phyloP scores from a whole-genome alignment of 2,888 invertebrate genomes.

The Oligia strigilis region DNA sequence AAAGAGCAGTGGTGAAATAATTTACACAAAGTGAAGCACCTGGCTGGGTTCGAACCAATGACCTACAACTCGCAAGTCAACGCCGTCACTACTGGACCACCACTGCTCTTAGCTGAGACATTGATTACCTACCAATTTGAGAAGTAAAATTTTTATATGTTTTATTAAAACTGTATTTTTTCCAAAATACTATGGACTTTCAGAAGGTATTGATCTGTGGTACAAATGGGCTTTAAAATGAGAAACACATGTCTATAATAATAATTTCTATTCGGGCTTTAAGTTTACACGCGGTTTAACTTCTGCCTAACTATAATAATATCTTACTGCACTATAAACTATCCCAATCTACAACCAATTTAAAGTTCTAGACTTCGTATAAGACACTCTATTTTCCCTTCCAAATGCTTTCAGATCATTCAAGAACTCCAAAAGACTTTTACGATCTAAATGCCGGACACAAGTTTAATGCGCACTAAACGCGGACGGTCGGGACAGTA shows the following conservation, averaged over 20 bases:
- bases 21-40: no score
- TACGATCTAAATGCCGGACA: constrained; percentile 31
- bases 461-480: constrained; percentile 51
- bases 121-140: neutral
- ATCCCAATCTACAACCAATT: neutral
- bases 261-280: neutral
- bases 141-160: neutral
- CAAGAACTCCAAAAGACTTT: constrained; percentile 45
- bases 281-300: neutral
- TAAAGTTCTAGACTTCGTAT: neutral
- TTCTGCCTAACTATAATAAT: neutral
- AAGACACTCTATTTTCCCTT: neutral
- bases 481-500: constrained; percentile 23
- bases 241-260: neutral
- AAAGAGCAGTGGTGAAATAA: no score
- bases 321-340: neutral
- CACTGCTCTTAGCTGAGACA: neutral
- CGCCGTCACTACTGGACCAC: no score
- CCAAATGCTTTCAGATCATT: constrained; percentile 6
- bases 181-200: neutral
- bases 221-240: neutral
- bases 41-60: no score
- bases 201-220: neutral
- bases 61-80: no score
- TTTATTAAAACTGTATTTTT: neutral